Evolutionary conservation across 2,888 invertebrate species (phyloP).

Genomic region (Athrips mouffetella): DNA sequence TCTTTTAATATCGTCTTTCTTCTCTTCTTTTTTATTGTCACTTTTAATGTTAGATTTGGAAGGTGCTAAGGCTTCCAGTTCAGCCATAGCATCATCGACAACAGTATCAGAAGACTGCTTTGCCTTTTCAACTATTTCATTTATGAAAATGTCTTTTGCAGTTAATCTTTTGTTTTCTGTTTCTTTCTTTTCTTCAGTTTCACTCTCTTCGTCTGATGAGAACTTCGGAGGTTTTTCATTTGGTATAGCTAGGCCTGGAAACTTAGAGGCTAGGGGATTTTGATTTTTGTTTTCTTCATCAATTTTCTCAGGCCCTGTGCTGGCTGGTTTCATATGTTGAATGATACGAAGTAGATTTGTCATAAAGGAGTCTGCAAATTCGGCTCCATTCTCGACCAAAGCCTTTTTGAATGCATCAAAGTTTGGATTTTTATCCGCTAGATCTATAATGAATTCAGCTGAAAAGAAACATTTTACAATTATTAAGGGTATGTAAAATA

Average conservation of each 20-base stretch:
- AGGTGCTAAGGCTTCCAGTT: slow-evolving; percentile 90
- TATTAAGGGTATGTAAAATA: too few species aligned
- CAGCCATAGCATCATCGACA: slow-evolving; percentile 91
- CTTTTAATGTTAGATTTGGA: slow-evolving; percentile 57
- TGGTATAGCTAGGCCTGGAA: slow-evolving; percentile 89
- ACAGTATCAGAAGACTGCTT: slow-evolving; percentile 54
- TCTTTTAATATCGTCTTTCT: slow-evolving; percentile 39
- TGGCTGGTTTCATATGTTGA: slow-evolving; percentile 92
- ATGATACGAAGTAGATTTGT: slow-evolving; percentile 96
- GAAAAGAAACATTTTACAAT: slow-evolving; percentile 56
- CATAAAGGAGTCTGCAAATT: slow-evolving; percentile 97
- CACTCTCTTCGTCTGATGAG: slow-evolving; percentile 59
- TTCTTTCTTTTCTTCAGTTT: slow-evolving; percentile 48
- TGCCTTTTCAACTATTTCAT: slow-evolving; percentile 44
- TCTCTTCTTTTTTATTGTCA: slow-evolving; percentile 34
- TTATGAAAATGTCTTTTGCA: slow-evolving; percentile 65
- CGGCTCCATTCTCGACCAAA: slow-evolving; percentile 94
- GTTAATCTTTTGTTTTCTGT: slow-evolving; percentile 51
- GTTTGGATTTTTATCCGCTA: slow-evolving; percentile 91
- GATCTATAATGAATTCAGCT: slow-evolving; percentile 98
- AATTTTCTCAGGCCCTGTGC: slow-evolving; percentile 39
- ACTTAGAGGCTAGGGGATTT: slow-evolving; percentile 82
- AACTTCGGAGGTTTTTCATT: slow-evolving; percentile 80
- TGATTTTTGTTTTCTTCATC: slow-evolving; percentile 41
- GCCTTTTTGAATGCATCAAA: slow-evolving; percentile 93